Evolutionary conservation across 30 jellyfish, hydroid and myxozoan genomes (phyloP).

Genomic region (Chrysaora quinquecirrha): DNA sequence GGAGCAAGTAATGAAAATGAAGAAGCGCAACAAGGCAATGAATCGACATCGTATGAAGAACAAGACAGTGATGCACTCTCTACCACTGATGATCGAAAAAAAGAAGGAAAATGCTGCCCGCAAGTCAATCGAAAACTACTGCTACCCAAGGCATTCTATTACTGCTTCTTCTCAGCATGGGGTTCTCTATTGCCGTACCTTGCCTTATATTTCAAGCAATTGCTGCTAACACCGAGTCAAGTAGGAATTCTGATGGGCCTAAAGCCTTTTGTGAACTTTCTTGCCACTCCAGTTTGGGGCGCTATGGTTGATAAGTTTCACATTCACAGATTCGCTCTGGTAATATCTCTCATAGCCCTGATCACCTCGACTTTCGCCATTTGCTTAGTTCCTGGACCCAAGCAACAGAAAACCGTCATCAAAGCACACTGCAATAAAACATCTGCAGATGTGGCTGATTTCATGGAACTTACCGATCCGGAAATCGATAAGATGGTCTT

Average conservation of each 20-base stretch:
- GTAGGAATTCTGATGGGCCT: constrained; percentile 96
- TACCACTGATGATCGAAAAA: constrained; percentile 91
- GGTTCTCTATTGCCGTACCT: constrained; percentile 92
- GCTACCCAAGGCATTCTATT: constrained; percentile 86
- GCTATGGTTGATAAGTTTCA: constrained; percentile 86
- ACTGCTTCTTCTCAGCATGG: constrained; percentile 95
- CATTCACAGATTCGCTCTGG: constrained; percentile 74
- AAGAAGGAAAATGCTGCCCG: constrained; percentile 79
- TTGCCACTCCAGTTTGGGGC: constrained; percentile 99
- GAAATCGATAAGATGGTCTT: constrained; percentile 95
- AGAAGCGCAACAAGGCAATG: constrained; percentile 32
- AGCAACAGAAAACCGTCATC: constrained; percentile 82
- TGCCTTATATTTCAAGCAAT: constrained; percentile 92
- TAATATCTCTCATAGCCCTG: constrained; percentile 83
- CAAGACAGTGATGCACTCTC: constrained; percentile 79
- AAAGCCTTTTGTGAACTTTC: constrained; percentile 89
- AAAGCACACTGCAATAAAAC: constrained; percentile 95
- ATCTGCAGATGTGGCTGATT: constrained; percentile 89
- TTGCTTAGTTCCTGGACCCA: constrained; percentile 96
- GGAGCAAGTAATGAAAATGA: neutral
- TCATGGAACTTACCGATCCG: constrained; percentile 86
- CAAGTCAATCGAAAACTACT: constrained; percentile 85
- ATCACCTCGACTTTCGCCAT: constrained; percentile 81
- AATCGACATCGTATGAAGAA: constrained; percentile 47
- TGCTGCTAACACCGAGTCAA: constrained; percentile 93